Base-by-base conservation (phyloP, 2,888 invertebrate genomes). In the Nymphalis urticae region DNA sequence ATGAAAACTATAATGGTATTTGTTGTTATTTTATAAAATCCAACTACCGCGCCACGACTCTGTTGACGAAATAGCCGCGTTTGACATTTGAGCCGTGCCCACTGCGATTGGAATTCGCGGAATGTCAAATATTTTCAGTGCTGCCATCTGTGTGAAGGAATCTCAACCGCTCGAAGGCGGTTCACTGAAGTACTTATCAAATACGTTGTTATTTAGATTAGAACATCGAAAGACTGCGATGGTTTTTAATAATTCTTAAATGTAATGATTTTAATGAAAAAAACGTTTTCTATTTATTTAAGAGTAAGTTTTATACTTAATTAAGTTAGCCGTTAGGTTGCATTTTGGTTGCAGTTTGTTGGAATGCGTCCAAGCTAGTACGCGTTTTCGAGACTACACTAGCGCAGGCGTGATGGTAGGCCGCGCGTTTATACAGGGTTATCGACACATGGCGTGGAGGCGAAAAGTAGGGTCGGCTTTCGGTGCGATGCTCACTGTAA, bases 1-100 rank as follows among this genome's bases (percentile, higher is more conserved):
- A 85, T 87, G 82, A 82, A 81, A 87, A 88, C 86, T 83, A 80
- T 79, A 84, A 80, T 83, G 81, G 76, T 88, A 88, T 90, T 91
- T 90, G 87, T 91, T 91, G 82, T 89, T 90, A 90, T 87, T 91
- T 90, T 82, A 88, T 87, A 87, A 90, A 90, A 90, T 86, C 87
- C 92, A 91, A 89, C 92, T 92, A 89, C 84, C 91, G 89, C 92
- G 90, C 90, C 88, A 88, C 90, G 88, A 85, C 85, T 89, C 92
- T 92, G 92, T 93, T 93, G 93, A 93, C 90, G 93, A 93, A 93
- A 93, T 93, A 93, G 90, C 91, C 87, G 88, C 93, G 94, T 94
- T 95, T 94, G 94, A 95, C 94, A 94, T 95, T 94, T 94, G 94
- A 94, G 94, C 94, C 94, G 94, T 94, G 94, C 94, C 94, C 94